Evolutionary conservation across 2,888 invertebrate species (phyloP).

Genomic region (Micoletzkya japonica): DNA sequence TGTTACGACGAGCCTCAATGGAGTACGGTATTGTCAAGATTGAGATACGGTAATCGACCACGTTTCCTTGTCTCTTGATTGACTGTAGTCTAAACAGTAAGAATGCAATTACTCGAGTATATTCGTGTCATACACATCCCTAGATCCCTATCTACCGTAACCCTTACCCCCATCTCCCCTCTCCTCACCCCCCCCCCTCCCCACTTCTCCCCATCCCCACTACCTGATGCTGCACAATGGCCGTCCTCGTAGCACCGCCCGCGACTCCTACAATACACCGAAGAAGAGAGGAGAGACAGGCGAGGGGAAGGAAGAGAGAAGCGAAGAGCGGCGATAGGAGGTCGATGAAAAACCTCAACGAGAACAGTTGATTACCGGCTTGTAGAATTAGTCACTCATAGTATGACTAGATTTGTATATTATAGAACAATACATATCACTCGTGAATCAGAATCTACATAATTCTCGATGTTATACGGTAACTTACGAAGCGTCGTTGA

Average conservation of each 20-base stretch:
- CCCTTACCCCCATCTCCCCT: neutral
- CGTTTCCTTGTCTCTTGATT: too few relatives aligned
- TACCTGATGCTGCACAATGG: conserved; percentile 86
- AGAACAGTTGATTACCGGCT: too few relatives aligned
- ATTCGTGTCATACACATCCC: too few relatives aligned
- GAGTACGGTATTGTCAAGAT: too few relatives aligned
- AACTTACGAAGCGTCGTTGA: conserved; percentile 80
- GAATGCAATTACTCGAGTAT: too few relatives aligned
- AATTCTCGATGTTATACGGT: neutral
- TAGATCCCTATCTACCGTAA: too few relatives aligned
- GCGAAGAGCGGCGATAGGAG: conserved; percentile 75
- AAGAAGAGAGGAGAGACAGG: conserved; percentile 65
- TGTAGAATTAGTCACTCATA: too few relatives aligned
- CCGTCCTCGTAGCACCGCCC: conserved; percentile 87
- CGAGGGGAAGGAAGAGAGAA: conserved; percentile 42
- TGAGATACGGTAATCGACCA: too few relatives aligned
- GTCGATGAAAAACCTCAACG: conserved; percentile 77
- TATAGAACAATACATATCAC: too few relatives aligned
- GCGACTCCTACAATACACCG: conserved; percentile 75
- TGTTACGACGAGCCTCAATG: conserved; percentile 77
- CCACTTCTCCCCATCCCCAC: neutral
- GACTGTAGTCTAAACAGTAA: too few relatives aligned
- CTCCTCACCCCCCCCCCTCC: neutral
- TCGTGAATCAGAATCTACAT: neutral
- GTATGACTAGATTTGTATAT: too few relatives aligned